Conservation (phyloP, 2,888 invertebrate genomes). For the Aplocera efformata region DNA sequence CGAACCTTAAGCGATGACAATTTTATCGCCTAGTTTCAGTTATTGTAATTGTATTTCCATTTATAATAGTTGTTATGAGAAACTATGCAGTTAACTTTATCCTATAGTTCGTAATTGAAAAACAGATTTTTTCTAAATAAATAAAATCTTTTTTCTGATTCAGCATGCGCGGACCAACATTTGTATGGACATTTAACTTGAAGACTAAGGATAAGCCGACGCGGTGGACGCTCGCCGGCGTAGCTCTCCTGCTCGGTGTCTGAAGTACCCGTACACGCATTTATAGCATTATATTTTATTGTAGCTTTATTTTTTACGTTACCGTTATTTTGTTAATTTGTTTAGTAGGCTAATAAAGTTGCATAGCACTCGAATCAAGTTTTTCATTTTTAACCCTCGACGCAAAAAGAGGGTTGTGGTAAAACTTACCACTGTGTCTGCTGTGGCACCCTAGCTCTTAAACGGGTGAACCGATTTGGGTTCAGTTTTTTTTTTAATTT, state of each 20-base stretch:
- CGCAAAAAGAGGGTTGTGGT: no score
- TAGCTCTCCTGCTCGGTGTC: constrained; percentile 92
- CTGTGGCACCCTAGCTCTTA: no score
- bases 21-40: no score
- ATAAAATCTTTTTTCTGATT: constrained; percentile 6
- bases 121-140: no score
- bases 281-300: constrained; percentile 9
- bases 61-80: no score
- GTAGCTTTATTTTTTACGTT: constrained; percentile 10
- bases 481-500: no score
- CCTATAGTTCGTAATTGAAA: no score
- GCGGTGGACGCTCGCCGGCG: constrained; percentile 96
- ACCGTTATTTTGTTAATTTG: constrained; percentile 21
- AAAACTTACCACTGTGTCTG: no score
- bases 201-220: constrained; percentile 93
- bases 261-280: constrained; percentile 43
- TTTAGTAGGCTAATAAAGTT: constrained; percentile 16
- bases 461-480: no score
- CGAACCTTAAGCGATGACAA: no score
- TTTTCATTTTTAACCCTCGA: constrained; percentile 7
- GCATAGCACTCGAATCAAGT: constrained; percentile 1
- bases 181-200: constrained; percentile 97
- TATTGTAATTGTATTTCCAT: no score
- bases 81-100: no score
- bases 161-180: constrained; percentile 92